These are phyloP conservation scores for Ictidomys tridecemlineatus DNA, from an alignment of 2,113 vertebrate species.

Conservation along the genomic window DNA sequence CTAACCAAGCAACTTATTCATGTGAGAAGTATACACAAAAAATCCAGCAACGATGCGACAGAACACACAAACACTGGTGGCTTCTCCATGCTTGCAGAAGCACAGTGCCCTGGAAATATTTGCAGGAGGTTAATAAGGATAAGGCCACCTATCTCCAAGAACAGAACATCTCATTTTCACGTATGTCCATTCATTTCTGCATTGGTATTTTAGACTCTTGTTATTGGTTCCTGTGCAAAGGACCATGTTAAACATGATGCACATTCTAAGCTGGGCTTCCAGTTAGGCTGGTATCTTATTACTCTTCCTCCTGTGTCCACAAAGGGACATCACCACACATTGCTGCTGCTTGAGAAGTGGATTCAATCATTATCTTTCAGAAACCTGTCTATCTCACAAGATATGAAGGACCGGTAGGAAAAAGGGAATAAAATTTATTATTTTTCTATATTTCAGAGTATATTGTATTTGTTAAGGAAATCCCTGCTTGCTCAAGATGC, in stretches of 20 bases:
- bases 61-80: background rate
- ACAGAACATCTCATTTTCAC: background rate
- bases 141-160: background rate
- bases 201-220: background rate
- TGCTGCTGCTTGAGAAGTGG: conserved; percentile 63
- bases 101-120: background rate
- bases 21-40: background rate
- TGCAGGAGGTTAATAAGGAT: background rate
- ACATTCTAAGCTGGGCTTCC: background rate
- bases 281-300: accelerated
- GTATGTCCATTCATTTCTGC: background rate
- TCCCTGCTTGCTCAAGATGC: background rate
- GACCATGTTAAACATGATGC: background rate
- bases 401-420: background rate
- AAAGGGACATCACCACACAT: conserved; percentile 60
- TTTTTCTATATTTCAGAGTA: background rate
- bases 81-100: background rate
- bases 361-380: conserved; percentile 56
- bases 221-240: background rate
- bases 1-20: too few species aligned
- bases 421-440: background rate
- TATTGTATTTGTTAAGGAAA: conserved; percentile 1
- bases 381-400: background rate
- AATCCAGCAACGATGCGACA: background rate
- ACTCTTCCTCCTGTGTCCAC: background rate